phyloP scores from a whole-genome alignment of 2,113 vertebrate genomes.

The Heterochromis multidens region DNA sequence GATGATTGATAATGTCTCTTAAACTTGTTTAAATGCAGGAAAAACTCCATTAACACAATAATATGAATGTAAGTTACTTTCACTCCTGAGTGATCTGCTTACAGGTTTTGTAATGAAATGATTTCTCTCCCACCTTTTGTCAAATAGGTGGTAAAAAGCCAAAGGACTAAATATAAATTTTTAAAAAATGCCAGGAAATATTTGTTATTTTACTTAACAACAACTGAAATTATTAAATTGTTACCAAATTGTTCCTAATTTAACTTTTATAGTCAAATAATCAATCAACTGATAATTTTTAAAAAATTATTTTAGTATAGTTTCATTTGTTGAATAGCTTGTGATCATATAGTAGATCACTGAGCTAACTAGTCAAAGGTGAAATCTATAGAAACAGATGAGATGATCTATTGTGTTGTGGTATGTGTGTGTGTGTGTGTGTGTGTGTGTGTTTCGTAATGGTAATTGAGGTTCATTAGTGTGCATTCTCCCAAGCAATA shows the following conservation, averaged over 20 bases:
- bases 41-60: neutral
- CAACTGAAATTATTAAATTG: neutral
- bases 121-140: neutral
- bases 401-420: neutral
- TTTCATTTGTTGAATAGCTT: neutral
- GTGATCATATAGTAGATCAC: neutral
- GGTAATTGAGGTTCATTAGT: neutral
- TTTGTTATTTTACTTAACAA: neutral
- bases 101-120: too few species aligned
- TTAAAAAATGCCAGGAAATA: neutral
- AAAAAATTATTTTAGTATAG: neutral
- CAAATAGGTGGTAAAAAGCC: neutral
- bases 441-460: neutral
- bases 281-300: neutral
- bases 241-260: neutral
- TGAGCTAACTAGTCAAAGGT: neutral
- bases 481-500: slow-evolving; percentile 11
- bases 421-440: neutral
- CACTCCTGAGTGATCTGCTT: neutral
- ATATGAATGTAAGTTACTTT: neutral
- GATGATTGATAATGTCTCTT: neutral
- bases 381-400: neutral
- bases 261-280: neutral
- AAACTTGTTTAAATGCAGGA: fast-evolving
- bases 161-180: fast-evolving